These are phyloP conservation scores for Hydrocynus forskahlii DNA, from an alignment of 2,797 vertebrate species.

Conservation along the genomic window DNA sequence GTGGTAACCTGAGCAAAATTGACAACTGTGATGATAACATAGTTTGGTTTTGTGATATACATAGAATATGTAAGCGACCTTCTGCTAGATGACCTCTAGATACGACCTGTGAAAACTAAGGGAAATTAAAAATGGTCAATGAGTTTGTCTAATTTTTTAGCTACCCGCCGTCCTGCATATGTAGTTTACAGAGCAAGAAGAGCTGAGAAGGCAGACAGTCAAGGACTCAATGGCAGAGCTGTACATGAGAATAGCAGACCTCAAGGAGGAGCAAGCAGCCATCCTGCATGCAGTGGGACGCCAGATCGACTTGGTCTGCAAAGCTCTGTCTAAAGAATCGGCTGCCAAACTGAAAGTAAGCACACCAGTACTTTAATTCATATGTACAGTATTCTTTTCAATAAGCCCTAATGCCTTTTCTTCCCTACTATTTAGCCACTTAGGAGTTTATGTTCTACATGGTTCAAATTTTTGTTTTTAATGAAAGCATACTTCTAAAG, in stretches of 20 bases:
- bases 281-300: constrained; percentile 83
- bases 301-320: constrained; percentile 87
- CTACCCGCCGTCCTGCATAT: constrained; percentile 66
- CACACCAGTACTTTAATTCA: not conserved
- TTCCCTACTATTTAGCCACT: too few relatives aligned
- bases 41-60: too few relatives aligned
- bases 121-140: too few relatives aligned
- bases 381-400: not conserved
- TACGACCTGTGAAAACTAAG: too few relatives aligned
- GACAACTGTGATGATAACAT: not conserved
- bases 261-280: constrained; percentile 86
- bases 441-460: too few relatives aligned
- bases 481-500: too few relatives aligned
- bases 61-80: too few relatives aligned
- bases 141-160: too few relatives aligned
- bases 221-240: constrained; percentile 78
- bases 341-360: constrained; percentile 90
- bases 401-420: not conserved
- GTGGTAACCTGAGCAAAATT: too few relatives aligned
- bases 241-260: constrained; percentile 77
- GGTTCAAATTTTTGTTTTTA: too few relatives aligned
- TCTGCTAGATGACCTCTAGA: too few relatives aligned
- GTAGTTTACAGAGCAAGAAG: constrained; percentile 72
- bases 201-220: constrained; percentile 73
- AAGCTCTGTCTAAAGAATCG: constrained; percentile 80